Percentiles rank a stretch among this genome's conserved stretches.
phyloP scores from a whole-genome alignment of 2,113 vertebrate species.

The Nibea coibor region DNA sequence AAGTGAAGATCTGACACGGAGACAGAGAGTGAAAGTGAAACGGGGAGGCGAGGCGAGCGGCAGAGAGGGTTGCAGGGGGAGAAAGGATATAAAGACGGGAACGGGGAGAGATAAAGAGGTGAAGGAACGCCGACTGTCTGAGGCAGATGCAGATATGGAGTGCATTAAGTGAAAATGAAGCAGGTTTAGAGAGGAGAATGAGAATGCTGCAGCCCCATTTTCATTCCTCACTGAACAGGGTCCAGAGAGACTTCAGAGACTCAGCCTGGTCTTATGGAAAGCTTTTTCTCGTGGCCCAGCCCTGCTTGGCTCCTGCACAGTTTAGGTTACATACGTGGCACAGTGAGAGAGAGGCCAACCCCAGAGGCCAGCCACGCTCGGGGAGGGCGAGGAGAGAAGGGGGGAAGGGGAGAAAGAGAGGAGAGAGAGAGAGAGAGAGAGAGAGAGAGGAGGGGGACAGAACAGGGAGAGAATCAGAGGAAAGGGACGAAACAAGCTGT shows the following conservation, averaged over 20 bases:
- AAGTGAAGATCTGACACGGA: slow-evolving; percentile 32
- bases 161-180: slow-evolving; percentile 9
- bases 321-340: slow-evolving; percentile 74
- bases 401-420: not conserved
- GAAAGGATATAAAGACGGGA: not conserved
- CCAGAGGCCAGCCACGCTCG: slow-evolving; percentile 43
- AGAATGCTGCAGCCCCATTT: slow-evolving; percentile 22
- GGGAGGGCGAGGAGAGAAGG: not conserved
- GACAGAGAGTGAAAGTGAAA: slow-evolving; percentile 29
- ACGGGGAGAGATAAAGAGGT: not conserved
- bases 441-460: slow-evolving; percentile 38
- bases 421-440: slow-evolving; percentile 28
- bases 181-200: slow-evolving; percentile 26
- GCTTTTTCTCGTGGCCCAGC: slow-evolving; percentile 49
- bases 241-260: slow-evolving; percentile 43
- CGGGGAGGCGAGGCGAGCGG: slow-evolving; percentile 1
- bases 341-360: slow-evolving; percentile 46
- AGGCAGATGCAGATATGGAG: slow-evolving; percentile 19
- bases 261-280: slow-evolving; percentile 53
- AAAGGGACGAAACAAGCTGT: slow-evolving; percentile 56
- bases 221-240: slow-evolving; percentile 45
- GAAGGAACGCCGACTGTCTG: slow-evolving; percentile 7
- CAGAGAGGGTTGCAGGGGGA: not conserved
- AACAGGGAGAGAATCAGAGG: slow-evolving; percentile 38
- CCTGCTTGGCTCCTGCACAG: slow-evolving; percentile 52